Evolutionary conservation across 1,140 invertebrate genomes (phyloP), one percentile per base, ranked within the genome.

Genomic region (Eumaeus atala): DNA sequence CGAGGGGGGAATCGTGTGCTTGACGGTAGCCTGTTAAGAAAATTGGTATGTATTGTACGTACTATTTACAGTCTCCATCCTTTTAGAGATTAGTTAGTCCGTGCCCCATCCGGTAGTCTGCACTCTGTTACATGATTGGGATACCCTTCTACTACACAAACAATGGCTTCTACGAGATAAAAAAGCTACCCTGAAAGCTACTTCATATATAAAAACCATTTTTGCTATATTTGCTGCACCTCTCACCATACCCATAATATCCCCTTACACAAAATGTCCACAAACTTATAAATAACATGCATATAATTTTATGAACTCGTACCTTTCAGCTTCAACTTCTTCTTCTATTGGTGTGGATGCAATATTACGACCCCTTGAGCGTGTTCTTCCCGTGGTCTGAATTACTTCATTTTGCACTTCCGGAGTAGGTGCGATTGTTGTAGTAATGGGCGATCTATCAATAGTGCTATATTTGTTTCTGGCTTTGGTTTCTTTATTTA

Each of bases 1-100:
- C 92, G 90, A 10, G 93, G 92, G 59, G 93, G 93, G 73, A 95
- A 95, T 62, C 94, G 91, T 10, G 94, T 95, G 66, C 92, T 94
- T 9, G 91, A 89, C 4, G 94, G 94, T 51, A 95, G 79, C 62
- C 94, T 91, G 87, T 48, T 64, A 69, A 56, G 59, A 59, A 72
- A 65, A 61, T 58, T 53, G 38, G 42, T 53, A 52, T 56, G 36
- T 59, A 59, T 62, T 67, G 55, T 65, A 69, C 58, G 66, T 63
- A 69, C 61, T 63, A 56, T 65, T 70, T 40, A 62, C 52, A 49
- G 54, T 51, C 56, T 59, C 57, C 35, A 56, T 55, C 51, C 58
- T 51, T 48, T 59, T 59, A 56, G 57, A 55, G 59, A 55, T 51
- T 59, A 65, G 62, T 48, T 56, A 55, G 54, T 64, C 56, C 59